Evolutionary conservation across 2,113 vertebrate species (phyloP), one percentile per base, ranked within the genome.

Genomic region (Dendropsophus ebraccatus): DNA sequence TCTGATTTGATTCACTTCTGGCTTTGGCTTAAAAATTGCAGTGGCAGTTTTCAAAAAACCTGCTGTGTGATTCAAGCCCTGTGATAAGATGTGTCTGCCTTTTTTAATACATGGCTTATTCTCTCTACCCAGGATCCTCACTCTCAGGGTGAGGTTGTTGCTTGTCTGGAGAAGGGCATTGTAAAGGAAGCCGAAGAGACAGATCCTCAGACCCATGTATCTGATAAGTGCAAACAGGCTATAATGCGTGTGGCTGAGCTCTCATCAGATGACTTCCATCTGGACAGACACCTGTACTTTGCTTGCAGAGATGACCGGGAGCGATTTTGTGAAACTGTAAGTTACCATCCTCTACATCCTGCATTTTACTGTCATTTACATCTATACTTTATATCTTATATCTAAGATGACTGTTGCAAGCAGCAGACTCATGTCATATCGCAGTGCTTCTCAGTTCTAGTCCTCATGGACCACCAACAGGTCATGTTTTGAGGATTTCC

Each of bases 191-290:
- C 92, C 0, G 97, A 99, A 90, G 94, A 97, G 84, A 92, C 89
- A 17, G 91, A 92, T 0, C 92, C 94, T 2, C 92, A 90, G 1
- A 89, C 91, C 28, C 13, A 88, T 82, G 95, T 99, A 87, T 96
- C 93, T 21, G 96, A 97, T 0, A 94, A 94, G 0, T 99, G 98
- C 83, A 99, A 98, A 89, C 99, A 99, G 87, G 90, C 97, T 8
- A 99, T 99, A 88, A 96, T 99, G 76, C 96, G 98, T 0, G 97
- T 99, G 0, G 98, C 98, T 0, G 98, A 99, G 17, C 97, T 99
- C 52, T 99, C 98, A 0, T 99, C 98, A 0, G 98, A 99, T 9
- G 95, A 96, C 67, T 99, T 99, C 91, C 98, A 99, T 90, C 92
- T 99, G 50, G 98, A 99, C 91, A 91, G 98, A 0, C 96, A 99